Evolutionary conservation across 2,888 invertebrate species (phyloP).

Genomic region (Plebejus argus): DNA sequence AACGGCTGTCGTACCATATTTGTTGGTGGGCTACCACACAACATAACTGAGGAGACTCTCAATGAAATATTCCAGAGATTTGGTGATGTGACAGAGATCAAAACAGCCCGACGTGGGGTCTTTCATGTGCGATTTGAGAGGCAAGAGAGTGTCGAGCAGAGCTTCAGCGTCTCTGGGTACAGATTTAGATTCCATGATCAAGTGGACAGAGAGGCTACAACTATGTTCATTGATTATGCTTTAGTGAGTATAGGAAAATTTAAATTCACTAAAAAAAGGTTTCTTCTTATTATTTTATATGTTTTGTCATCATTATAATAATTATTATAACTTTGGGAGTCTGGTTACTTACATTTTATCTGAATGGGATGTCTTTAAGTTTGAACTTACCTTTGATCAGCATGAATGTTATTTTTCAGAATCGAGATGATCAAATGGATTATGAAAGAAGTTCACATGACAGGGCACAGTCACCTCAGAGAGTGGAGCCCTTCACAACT

Average conservation of each 20-base stretch:
- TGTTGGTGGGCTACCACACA: conserved; percentile 95
- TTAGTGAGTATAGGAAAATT: conserved; percentile 45
- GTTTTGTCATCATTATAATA: no score
- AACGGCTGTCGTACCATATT: conserved; percentile 95
- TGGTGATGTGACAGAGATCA: conserved; percentile 72
- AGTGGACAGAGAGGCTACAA: conserved; percentile 85
- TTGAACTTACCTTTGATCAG: not conserved
- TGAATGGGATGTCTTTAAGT: not conserved
- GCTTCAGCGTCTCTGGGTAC: conserved; percentile 91
- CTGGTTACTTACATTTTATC: not conserved
- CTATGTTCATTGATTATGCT: conserved; percentile 95
- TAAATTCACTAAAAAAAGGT: not conserved
- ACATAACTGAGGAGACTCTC: conserved; percentile 89
- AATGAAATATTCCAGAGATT: conserved; percentile 93
- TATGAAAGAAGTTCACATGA: conserved; percentile 89
- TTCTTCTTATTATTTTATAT: not conserved
- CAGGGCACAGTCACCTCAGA: conserved; percentile 91
- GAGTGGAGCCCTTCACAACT: conserved; percentile 91
- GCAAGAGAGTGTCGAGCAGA: conserved; percentile 90
- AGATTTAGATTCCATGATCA: conserved; percentile 87
- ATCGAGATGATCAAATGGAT: conserved; percentile 94
- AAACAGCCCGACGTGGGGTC: conserved; percentile 92
- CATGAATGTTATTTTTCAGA: conserved; percentile 66
- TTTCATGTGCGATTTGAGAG: conserved; percentile 93
- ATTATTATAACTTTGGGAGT: not conserved